A percentile compares a stretch with the other conserved stretches of the same genome.
These are phyloP conservation scores for Hydractinia echinata DNA, from an alignment of 30 jellyfish, hydroid and myxozoan species.

Conservation along the genomic window DNA sequence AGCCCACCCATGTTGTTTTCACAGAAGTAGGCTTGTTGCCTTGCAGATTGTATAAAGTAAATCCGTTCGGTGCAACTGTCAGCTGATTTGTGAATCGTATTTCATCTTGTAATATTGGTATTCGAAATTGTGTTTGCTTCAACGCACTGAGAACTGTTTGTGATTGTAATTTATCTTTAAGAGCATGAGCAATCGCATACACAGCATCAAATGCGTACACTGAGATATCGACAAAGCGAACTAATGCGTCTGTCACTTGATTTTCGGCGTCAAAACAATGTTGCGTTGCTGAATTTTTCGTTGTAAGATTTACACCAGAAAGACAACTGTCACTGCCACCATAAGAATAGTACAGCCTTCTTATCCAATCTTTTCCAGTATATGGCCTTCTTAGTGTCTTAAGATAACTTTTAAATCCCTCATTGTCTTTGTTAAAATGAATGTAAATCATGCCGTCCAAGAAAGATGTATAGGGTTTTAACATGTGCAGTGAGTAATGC, in stretches of 20 bases:
- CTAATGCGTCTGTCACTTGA: not conserved
- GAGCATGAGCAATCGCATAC: not conserved
- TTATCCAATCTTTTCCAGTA: conserved; percentile 34
- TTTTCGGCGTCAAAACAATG: not conserved
- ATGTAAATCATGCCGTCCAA: conserved; percentile 81
- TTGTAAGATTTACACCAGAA: not conserved
- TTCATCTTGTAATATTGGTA: conserved; percentile 29
- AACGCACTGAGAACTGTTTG: conserved; percentile 23
- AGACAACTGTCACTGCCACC: not conserved
- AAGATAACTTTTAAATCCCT: conserved; percentile 19
- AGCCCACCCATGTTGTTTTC: conserved; percentile 35
- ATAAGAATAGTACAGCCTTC: conserved; percentile 13
- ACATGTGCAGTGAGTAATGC: conserved; percentile 13
- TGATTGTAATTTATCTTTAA: not conserved
- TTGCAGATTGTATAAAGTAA: conserved; percentile 47
- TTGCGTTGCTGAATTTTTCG: not conserved
- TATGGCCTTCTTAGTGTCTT: conserved; percentile 42
- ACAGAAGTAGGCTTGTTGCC: conserved; percentile 10
- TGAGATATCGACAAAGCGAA: not conserved
- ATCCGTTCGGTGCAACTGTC: conserved; percentile 15
- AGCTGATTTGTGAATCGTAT: not conserved
- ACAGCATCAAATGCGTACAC: not conserved
- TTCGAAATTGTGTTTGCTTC: conserved; percentile 26
- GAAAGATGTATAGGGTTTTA: conserved; percentile 29
- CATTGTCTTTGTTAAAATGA: not conserved